Evolutionary conservation across 2,888 invertebrate genomes (phyloP), one percentile per base, ranked within the genome.

Genomic region (Plemyria rubiginata): DNA sequence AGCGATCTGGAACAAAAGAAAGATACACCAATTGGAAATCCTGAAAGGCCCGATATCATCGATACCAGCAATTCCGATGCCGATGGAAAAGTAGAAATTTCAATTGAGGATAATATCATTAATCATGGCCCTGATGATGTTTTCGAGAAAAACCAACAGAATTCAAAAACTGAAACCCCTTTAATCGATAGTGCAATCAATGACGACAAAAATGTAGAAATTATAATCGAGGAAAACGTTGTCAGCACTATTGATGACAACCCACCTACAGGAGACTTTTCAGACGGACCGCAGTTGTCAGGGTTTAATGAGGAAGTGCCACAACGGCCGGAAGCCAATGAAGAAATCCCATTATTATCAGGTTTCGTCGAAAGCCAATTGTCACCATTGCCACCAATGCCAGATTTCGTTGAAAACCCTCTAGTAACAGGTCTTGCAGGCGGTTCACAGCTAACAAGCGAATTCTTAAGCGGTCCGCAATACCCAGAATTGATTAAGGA

Each of bases 151-250:
- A 77, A 80, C 77, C 78, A 78, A 79, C 78, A 71, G 32, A 60
- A 65, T 57, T 70, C 71, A 66, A 73, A 71, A 66, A 67, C 65
- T 52, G 61, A 73, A 53, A 52, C 56, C 1, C 56, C 64, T 51
- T 40, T 62, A 28, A 63, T 56, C 28, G 41, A 62, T 49, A 43
- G 22, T n/a, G 32, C 54, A 40, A 73, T 71, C 51, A 69, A 70
- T 56, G 75, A 22, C n/a, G 58, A 66, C 43, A 74, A 59, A 40
- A 76, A 80, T 61, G 49, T 87, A 0, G 82, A 86, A 46, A 74
- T 86, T 55, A 68, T 85, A 32, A 79, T 88, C 41, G 84, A 86
- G 71, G 83, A 87, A 74, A 78, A 70, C 61, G 65, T 81, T 12
- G 70, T 51, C 0, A 58, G 40, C 45, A 41, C 61, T 55, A 69